A percentile compares a stretch with the other conserved stretches of the same genome.
Evolutionary conservation across 2,797 vertebrate genomes (phyloP).

Genomic region (Netta rufina): DNA sequence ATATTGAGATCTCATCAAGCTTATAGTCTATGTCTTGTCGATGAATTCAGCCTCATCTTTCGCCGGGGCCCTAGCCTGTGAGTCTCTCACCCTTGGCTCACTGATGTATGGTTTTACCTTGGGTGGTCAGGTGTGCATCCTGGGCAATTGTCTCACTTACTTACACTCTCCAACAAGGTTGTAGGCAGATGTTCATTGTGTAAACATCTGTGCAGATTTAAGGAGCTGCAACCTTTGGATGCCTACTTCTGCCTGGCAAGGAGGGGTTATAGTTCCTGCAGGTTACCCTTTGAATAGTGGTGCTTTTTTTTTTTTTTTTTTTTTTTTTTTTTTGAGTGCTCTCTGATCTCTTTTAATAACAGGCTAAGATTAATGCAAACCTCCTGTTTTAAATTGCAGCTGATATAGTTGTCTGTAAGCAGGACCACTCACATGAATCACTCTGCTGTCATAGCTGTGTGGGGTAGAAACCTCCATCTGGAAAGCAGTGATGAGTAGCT

Average conservation of each 20-base stretch:
- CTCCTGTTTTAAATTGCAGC: neutral
- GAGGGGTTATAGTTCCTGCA: neutral
- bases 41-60: neutral
- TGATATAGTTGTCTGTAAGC: neutral
- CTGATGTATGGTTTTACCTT: neutral
- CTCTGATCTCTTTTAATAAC: neutral
- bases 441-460: neutral
- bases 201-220: neutral
- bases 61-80: neutral
- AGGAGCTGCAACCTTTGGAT: neutral
- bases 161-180: neutral
- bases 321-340: neutral
- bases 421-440: neutral
- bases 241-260: neutral
- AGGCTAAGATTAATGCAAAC: neutral
- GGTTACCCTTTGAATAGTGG: neutral
- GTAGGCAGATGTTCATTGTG: neutral
- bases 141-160: neutral
- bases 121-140: neutral
- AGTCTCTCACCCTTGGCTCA: neutral
- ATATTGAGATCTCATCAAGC: neutral
- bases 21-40: neutral
- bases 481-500: conserved; percentile 3
- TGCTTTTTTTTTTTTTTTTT: no score
- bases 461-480: neutral